Percentiles rank a stretch among this genome's conserved stretches.
phyloP scores from a whole-genome alignment of 2,888 invertebrate species.

The Tillus elongatus region DNA sequence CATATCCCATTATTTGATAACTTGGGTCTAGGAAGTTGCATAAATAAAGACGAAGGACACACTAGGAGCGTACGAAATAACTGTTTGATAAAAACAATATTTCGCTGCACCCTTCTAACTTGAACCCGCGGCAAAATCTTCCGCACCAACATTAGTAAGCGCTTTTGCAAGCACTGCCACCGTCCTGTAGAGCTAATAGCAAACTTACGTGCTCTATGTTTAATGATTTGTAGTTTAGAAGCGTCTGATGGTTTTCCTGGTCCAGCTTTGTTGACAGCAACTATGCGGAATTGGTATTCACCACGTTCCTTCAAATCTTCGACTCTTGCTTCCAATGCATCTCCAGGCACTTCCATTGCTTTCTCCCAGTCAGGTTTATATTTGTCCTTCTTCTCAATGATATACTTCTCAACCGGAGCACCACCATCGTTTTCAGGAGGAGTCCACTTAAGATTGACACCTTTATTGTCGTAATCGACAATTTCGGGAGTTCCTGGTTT shows the following conservation, averaged over 20 bases:
- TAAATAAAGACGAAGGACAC: too few species aligned
- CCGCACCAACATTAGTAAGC: too few species aligned
- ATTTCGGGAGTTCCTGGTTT: slow-evolving; percentile 90
- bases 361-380: slow-evolving; percentile 84
- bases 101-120: too few species aligned
- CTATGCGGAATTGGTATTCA: slow-evolving; percentile 84
- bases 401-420: slow-evolving; percentile 85
- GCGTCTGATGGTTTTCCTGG: slow-evolving; percentile 84
- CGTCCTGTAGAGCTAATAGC: too few species aligned
- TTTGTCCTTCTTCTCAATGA: slow-evolving; percentile 84
- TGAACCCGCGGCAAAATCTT: too few species aligned
- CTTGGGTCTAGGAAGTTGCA: too few species aligned
- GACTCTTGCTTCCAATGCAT: slow-evolving; percentile 65
- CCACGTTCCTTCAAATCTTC: slow-evolving; percentile 80
- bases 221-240: slow-evolving; percentile 79
- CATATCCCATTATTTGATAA: too few species aligned
- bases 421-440: slow-evolving; percentile 85
- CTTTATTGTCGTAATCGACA: slow-evolving; percentile 87
- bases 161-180: too few species aligned
- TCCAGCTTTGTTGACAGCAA: slow-evolving; percentile 91
- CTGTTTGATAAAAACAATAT: too few species aligned
- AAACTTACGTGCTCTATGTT: slow-evolving; percentile 74
- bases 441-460: slow-evolving; percentile 86
- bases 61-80: too few species aligned
- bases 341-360: slow-evolving; percentile 74